A percentile compares a stretch with the other conserved stretches of the same genome.
Conservation (phyloP, 2,113 vertebrate genomes). For the Pitta sordida region DNA sequence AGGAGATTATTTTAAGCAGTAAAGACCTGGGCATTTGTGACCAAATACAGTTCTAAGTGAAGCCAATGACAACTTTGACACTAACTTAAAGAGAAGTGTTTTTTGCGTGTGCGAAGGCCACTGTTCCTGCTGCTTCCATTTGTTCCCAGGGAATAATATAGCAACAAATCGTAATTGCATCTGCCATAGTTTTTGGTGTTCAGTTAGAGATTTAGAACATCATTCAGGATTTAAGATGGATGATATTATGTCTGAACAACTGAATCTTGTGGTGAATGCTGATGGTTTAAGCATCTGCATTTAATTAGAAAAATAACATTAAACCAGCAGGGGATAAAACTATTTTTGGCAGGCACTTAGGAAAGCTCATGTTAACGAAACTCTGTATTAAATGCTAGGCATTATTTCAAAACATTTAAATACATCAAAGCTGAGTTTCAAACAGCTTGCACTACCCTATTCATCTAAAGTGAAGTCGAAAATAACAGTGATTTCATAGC, state of each 20-base stretch:
- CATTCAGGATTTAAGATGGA: neutral
- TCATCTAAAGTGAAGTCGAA: conserved; percentile 25
- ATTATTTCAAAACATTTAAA: conserved; percentile 50
- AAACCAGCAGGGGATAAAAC: neutral
- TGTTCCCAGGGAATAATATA: neutral
- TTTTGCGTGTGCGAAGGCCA: neutral
- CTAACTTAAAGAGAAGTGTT: neutral
- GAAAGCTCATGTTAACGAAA: conserved; percentile 28
- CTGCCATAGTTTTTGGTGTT: neutral
- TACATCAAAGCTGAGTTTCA: conserved; percentile 32
- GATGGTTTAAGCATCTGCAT: neutral
- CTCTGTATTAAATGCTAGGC: conserved; percentile 15
- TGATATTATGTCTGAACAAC: neutral
- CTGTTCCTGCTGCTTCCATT: neutral
- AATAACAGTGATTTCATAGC: conserved; percentile 59
- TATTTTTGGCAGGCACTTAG: conserved; percentile 1
- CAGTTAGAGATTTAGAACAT: neutral
- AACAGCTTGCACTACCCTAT: conserved; percentile 31
- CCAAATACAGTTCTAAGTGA: neutral
- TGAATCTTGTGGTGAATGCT: neutral
- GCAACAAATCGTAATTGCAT: rapidly evolving
- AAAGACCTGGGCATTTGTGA: neutral
- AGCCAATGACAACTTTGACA: neutral
- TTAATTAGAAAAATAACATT: conserved; percentile 25
- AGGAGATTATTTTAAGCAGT: conserved; percentile 21